phyloP scores from a whole-genome alignment of 2,888 invertebrate species.

The Drosophila fungiperda region DNA sequence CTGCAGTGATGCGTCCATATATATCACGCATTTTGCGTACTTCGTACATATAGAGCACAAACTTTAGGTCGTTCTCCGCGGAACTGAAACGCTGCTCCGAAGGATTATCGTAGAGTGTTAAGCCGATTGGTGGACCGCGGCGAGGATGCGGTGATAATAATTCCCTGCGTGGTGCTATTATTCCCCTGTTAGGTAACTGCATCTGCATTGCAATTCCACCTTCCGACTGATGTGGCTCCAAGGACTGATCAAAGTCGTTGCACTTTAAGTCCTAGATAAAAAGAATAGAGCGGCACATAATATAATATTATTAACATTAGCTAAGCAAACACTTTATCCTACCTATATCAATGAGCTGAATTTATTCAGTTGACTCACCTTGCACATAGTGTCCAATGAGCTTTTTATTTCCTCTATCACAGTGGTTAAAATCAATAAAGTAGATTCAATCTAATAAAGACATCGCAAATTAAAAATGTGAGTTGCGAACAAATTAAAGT shows the following conservation, averaged over 20 bases:
- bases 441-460: conserved; percentile 87
- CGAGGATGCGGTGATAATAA: conserved; percentile 67
- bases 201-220: conserved; percentile 72
- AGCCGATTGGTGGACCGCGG: conserved; percentile 71
- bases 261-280: conserved; percentile 78
- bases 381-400: conserved; percentile 88
- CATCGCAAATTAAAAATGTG: too few species aligned
- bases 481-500: not conserved
- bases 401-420: conserved; percentile 87
- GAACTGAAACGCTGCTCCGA: conserved; percentile 70
- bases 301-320: not conserved
- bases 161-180: conserved; percentile 5
- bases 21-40: conserved; percentile 84
- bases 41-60: conserved; percentile 83
- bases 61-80: conserved; percentile 82
- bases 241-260: conserved; percentile 79
- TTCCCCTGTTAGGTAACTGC: conserved; percentile 53
- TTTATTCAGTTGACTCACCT: conserved; percentile 67
- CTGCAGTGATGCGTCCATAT: conserved; percentile 82
- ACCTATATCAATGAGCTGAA: not conserved
- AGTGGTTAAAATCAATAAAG: conserved; percentile 87
- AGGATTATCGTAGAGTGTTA: conserved; percentile 72
- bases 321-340: not conserved
- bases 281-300: not conserved
- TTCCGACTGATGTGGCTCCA: conserved; percentile 67